Percentiles rank a stretch among this genome's conserved stretches.
phyloP scores from a whole-genome alignment of 2,113 vertebrate species.

The Saccopteryx leptura region DNA sequence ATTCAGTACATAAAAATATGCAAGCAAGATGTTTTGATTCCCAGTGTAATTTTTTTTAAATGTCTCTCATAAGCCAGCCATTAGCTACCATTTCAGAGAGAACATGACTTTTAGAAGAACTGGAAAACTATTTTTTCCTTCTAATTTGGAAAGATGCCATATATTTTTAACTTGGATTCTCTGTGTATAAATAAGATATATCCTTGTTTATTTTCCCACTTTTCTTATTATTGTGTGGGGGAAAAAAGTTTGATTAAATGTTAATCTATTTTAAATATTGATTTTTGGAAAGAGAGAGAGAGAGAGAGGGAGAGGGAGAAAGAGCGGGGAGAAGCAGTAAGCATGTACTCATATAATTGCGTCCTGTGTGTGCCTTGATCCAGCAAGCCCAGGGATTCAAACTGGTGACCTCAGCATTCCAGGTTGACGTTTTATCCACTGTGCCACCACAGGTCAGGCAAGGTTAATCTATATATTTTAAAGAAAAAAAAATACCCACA shows the following conservation, averaged over 20 bases:
- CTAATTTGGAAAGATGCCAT: background rate
- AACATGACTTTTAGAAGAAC: background rate
- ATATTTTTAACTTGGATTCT: background rate
- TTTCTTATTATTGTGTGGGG: slow-evolving; percentile 8
- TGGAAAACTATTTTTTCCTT: background rate
- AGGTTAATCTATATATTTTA: background rate
- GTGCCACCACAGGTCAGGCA: too few species aligned
- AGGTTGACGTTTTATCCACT: too few species aligned
- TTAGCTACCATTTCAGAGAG: background rate
- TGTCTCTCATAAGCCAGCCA: background rate
- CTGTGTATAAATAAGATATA: background rate
- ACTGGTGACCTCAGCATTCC: too few species aligned
- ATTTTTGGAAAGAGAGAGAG: too few species aligned
- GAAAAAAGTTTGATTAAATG: background rate
- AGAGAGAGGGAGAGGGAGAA: too few species aligned
- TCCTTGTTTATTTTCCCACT: background rate
- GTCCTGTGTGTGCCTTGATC: too few species aligned
- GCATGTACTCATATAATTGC: too few species aligned
- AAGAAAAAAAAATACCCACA: background rate
- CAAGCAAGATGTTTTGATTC: background rate
- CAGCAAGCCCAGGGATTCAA: too few species aligned
- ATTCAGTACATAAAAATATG: background rate
- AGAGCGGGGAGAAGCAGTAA: too few species aligned
- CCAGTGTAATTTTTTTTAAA: background rate
- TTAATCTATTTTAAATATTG: background rate